phyloP scores from a whole-genome alignment of 92 coral and sea anemone genomes.

The Parazoanthus darwini region DNA sequence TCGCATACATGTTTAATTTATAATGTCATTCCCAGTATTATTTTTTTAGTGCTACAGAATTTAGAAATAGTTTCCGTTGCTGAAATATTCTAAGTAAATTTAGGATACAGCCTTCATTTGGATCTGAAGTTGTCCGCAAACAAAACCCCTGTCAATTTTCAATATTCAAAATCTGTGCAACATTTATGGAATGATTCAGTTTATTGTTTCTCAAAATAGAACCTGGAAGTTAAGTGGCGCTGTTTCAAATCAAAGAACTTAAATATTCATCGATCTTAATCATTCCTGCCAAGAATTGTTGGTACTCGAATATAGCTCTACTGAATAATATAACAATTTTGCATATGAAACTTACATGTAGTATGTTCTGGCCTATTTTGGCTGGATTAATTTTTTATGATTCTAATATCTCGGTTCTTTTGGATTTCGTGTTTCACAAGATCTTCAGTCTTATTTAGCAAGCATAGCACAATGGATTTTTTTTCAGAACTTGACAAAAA shows the following conservation, averaged over 20 bases:
- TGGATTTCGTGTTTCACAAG: too few species aligned
- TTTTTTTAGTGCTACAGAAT: neutral
- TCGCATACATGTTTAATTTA: neutral
- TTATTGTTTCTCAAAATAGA: slow-evolving; percentile 18
- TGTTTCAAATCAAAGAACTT: slow-evolving; percentile 1
- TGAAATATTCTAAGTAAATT: neutral
- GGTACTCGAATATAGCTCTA: neutral
- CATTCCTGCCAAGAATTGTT: neutral
- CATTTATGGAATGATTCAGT: neutral
- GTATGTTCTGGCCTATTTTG: neutral
- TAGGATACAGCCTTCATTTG: too few species aligned
- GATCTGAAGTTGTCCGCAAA: neutral
- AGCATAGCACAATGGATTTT: too few species aligned
- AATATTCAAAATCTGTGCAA: neutral
- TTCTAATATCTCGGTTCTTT: too few species aligned
- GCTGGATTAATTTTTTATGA: too few species aligned
- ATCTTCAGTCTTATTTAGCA: too few species aligned
- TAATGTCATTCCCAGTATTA: neutral
- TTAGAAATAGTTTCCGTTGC: neutral
- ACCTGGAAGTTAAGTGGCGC: neutral
- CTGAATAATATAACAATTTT: neutral
- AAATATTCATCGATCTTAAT: slow-evolving; percentile 24
- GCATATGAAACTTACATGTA: neutral
- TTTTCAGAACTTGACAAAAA: too few species aligned
- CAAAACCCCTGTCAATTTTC: neutral